Conservation (phyloP, 2,797 vertebrate species). For the Acanthurus leucopareius region DNA sequence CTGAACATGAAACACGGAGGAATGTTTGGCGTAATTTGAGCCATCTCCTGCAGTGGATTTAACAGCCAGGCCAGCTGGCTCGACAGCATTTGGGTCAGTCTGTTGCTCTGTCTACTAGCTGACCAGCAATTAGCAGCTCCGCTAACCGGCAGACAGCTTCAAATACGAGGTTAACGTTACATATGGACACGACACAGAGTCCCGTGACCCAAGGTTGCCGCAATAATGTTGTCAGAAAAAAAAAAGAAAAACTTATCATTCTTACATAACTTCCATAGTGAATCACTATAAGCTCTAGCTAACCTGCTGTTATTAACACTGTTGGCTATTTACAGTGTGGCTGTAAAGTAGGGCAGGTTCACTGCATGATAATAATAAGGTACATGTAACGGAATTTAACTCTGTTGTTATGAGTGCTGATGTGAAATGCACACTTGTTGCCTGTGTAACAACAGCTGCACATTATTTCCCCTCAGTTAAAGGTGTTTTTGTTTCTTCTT, state of each 20-base stretch:
- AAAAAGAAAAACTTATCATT: background rate
- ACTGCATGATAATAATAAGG: background rate
- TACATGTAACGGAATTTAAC: background rate
- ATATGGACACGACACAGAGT: slow-evolving; percentile 23
- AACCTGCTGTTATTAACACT: slow-evolving; percentile 19
- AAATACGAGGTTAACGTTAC: slow-evolving; percentile 4
- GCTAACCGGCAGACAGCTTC: slow-evolving; percentile 54
- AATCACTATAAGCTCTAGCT: background rate
- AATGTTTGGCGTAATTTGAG: slow-evolving; percentile 63
- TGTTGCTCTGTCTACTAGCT: slow-evolving; percentile 61
- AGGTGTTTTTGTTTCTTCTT: slow-evolving; percentile 46
- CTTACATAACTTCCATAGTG: background rate
- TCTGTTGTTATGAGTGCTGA: background rate
- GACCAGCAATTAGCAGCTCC: slow-evolving; percentile 69
- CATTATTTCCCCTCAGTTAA: slow-evolving; percentile 2
- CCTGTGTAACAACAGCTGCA: slow-evolving; percentile 11
- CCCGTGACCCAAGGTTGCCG: slow-evolving; percentile 14
- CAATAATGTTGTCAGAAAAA: background rate
- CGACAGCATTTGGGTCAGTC: slow-evolving; percentile 70
- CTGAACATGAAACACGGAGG: slow-evolving; percentile 36
- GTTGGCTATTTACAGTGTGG: slow-evolving; percentile 19
- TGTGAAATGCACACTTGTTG: slow-evolving; percentile 41
- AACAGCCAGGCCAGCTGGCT: slow-evolving; percentile 73
- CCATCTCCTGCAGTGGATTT: slow-evolving; percentile 62
- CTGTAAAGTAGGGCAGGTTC: slow-evolving; percentile 24